Percentiles rank a stretch among this genome's conserved stretches.
phyloP scores from a whole-genome alignment of 2,888 invertebrate genomes.

The Cylloceria caligata region DNA sequence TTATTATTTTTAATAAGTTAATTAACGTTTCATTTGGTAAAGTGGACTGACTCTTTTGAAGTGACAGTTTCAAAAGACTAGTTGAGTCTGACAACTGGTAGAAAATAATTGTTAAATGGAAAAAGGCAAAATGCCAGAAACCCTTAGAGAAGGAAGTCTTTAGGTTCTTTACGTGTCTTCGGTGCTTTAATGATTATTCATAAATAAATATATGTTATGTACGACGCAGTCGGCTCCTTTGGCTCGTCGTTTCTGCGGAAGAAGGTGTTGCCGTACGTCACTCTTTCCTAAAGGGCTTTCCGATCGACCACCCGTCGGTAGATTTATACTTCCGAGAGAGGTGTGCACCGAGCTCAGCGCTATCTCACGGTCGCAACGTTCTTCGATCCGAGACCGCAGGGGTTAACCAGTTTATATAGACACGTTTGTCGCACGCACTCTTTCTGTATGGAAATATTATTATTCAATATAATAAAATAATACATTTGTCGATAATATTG shows the following conservation, averaged over 20 bases:
- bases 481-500: neutral
- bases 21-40: conserved; percentile 1
- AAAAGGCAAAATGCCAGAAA: conserved; percentile 4
- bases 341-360: conserved; percentile 39
- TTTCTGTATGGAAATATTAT: conserved; percentile 56
- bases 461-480: conserved; percentile 6
- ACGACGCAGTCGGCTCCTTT: conserved; percentile 55
- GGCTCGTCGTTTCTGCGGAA: conserved; percentile 61
- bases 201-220: conserved; percentile 60
- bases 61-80: neutral
- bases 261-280: conserved; percentile 71
- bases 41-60: neutral
- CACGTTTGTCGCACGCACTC: conserved; percentile 45
- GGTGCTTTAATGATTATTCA: conserved; percentile 56
- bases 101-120: conserved; percentile 11
- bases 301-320: conserved; percentile 68
- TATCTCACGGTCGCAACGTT: conserved; percentile 64
- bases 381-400: conserved; percentile 66
- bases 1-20: neutral
- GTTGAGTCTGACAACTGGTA: neutral
- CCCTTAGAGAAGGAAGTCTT: neutral
- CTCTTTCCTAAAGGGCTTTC: conserved; percentile 66
- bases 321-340: conserved; percentile 72
- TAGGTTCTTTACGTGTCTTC: neutral
- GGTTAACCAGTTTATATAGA: conserved; percentile 65